These are phyloP conservation scores for Tetragonisca angustula DNA, from an alignment of 2,888 invertebrate species.

Conservation along the genomic window DNA sequence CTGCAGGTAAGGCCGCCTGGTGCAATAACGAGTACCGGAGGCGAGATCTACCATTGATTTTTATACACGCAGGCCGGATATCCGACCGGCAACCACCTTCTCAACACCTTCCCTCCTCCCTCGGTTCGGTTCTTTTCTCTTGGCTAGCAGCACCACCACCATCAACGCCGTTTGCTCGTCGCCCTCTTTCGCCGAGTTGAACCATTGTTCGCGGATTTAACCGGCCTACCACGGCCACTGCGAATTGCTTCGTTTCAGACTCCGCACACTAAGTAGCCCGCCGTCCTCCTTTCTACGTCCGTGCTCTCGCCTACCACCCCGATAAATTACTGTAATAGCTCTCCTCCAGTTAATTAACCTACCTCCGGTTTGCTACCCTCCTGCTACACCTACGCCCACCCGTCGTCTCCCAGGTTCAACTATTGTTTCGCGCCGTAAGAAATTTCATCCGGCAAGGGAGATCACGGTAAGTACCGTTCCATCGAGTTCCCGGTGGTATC, in stretches of 20 bases:
- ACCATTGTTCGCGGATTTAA: conserved; percentile 61
- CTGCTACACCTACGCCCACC: not conserved
- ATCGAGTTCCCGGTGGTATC: not conserved
- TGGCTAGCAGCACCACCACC: not conserved
- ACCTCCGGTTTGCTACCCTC: conserved; percentile 6
- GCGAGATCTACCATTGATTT: conserved; percentile 62
- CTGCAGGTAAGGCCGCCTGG: conserved; percentile 40
- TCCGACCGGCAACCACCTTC: conserved; percentile 32
- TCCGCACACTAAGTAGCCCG: conserved; percentile 55
- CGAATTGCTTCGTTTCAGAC: conserved; percentile 53
- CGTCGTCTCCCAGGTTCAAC: not conserved
- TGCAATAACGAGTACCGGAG: conserved; percentile 54
- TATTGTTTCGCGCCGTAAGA: conserved; percentile 40
- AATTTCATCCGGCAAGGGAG: conserved; percentile 30
- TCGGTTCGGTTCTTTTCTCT: conserved; percentile 16
- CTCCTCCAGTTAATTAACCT: conserved; percentile 70
- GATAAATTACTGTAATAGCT: conserved; percentile 73
- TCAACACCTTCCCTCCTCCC: conserved; percentile 36
- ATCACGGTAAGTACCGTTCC: conserved; percentile 15
- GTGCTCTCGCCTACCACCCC: conserved; percentile 44
- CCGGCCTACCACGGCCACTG: conserved; percentile 48
- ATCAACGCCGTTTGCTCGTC: conserved; percentile 14
- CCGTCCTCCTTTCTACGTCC: conserved; percentile 52
- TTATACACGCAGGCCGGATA: conserved; percentile 40
- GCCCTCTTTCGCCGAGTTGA: conserved; percentile 46